These are phyloP conservation scores for Chrysochloris asiatica DNA, from an alignment of 2,113 vertebrate genomes.

Conservation along the genomic window DNA sequence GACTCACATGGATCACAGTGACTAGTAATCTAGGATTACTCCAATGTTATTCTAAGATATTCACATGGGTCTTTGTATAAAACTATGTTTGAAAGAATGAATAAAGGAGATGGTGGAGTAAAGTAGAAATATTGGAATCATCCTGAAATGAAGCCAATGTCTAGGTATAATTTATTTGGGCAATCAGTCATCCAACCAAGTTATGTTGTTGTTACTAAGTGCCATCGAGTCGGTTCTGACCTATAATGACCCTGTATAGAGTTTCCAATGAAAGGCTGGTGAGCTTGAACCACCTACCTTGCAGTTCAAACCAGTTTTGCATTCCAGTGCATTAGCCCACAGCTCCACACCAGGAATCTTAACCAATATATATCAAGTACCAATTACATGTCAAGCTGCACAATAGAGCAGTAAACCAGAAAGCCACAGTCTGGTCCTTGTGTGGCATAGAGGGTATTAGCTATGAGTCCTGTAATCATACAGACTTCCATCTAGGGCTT, in stretches of 20 bases:
- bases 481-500: background rate
- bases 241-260: no score
- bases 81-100: background rate
- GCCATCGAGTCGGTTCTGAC: no score
- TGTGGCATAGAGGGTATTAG: background rate
- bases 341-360: no score
- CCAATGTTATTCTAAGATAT: background rate
- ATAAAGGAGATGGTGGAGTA: no score
- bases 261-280: no score
- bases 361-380: background rate
- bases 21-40: background rate
- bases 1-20: background rate
- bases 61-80: background rate
- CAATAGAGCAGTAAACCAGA: fast-evolving
- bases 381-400: fast-evolving
- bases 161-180: background rate
- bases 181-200: background rate
- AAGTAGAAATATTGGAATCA: background rate
- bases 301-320: no score
- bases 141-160: background rate
- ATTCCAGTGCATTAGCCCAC: no score
- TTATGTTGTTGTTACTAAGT: no score
- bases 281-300: no score
- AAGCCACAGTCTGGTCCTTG: background rate
- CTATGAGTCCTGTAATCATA: background rate